phyloP scores from a whole-genome alignment of 2,113 vertebrate species.

The Okapia johnstoni region DNA sequence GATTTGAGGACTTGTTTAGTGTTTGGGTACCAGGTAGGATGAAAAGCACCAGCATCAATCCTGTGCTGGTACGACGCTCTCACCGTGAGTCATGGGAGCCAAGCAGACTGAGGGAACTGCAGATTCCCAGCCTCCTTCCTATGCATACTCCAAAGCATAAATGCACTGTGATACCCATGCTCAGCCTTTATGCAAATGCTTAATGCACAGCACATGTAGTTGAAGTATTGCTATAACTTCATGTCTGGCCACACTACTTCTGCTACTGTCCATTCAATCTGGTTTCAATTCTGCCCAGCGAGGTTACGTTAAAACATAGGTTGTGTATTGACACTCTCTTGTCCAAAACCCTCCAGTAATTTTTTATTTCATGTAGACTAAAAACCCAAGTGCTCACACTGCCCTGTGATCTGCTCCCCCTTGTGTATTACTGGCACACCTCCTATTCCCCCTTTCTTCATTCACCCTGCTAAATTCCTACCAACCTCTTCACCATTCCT shows the following conservation, averaged over 20 bases:
- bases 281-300: background rate
- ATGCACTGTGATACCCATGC: background rate
- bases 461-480: background rate
- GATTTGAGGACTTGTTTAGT: background rate
- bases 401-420: background rate
- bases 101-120: background rate
- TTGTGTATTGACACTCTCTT: background rate
- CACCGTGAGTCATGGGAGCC: rapidly evolving
- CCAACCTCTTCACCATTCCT: background rate
- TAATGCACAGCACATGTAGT: background rate
- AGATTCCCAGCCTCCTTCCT: background rate
- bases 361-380: background rate
- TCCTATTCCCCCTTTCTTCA: background rate
- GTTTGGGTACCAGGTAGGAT: background rate
- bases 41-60: background rate
- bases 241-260: background rate
- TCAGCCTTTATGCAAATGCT: background rate
- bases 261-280: background rate
- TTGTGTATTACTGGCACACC: rapidly evolving
- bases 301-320: background rate
- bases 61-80: background rate
- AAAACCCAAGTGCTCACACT: background rate
- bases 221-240: background rate
- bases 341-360: background rate
- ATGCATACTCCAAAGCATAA: background rate